Percentiles rank a stretch among this genome's conserved stretches.
Evolutionary conservation across 2,888 invertebrate genomes (phyloP).

Genomic region (Crocallis elinguaria): DNA sequence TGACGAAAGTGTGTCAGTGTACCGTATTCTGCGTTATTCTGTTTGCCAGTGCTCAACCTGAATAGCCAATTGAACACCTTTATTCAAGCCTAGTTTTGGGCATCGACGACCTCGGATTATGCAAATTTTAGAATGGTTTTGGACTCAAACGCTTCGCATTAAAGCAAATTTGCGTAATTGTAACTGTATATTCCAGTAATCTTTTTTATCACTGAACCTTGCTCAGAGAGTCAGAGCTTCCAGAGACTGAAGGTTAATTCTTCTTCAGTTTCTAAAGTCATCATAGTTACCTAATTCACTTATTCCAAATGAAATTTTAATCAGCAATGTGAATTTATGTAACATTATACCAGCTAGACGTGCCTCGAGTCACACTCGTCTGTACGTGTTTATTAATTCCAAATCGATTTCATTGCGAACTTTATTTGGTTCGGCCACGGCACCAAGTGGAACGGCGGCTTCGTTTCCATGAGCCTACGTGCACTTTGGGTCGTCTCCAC

Average conservation of each 20-base stretch:
- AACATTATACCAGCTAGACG: constrained; percentile 25
- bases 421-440: constrained; percentile 57
- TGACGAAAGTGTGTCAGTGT: constrained; percentile 44
- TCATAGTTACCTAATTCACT: too few relatives aligned
- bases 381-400: constrained; percentile 50
- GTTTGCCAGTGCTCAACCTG: constrained; percentile 39
- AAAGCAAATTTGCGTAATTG: constrained; percentile 21
- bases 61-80: constrained; percentile 47
- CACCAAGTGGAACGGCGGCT: constrained; percentile 56
- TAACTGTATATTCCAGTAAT: background rate
- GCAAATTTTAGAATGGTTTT: constrained; percentile 39
- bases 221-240: too few relatives aligned
- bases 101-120: constrained; percentile 39
- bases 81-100: constrained; percentile 41
- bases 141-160: constrained; percentile 9
- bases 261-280: too few relatives aligned
- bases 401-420: constrained; percentile 54
- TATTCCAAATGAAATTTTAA: constrained; percentile 20
- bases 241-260: too few relatives aligned
- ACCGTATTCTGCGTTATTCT: constrained; percentile 47
- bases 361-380: constrained; percentile 46
- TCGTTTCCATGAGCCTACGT: constrained; percentile 62
- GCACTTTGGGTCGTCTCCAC: constrained; percentile 46
- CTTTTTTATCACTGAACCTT: background rate
- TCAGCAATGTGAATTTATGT: background rate